Conservation (phyloP, 2,113 vertebrate genomes). For the Scomber scombrus region DNA sequence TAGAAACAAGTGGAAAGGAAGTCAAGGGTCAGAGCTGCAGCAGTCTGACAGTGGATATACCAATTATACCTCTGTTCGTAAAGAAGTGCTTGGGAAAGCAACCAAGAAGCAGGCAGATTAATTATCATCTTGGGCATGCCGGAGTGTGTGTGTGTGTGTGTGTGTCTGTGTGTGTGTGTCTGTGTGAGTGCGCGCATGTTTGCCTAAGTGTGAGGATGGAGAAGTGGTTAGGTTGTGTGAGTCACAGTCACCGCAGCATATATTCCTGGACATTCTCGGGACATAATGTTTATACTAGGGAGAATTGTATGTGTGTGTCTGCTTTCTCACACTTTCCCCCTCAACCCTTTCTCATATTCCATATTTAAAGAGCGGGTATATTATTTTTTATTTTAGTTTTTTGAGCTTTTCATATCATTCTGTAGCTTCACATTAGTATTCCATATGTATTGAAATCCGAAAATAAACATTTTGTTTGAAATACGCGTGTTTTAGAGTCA, state of each 20-base stretch:
- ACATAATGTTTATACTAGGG: constrained; percentile 70
- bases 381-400: too few species aligned
- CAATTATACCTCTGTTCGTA: constrained; percentile 69
- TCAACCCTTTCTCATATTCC: constrained; percentile 30
- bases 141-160: constrained; percentile 24
- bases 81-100: constrained; percentile 63
- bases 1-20: constrained; percentile 44
- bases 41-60: constrained; percentile 51
- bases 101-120: constrained; percentile 70
- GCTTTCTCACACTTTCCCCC: constrained; percentile 49
- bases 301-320: constrained; percentile 36
- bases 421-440: too few species aligned
- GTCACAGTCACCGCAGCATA: constrained; percentile 68
- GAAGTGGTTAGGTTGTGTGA: constrained; percentile 69
- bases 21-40: constrained; percentile 50
- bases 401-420: too few species aligned
- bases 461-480: too few species aligned
- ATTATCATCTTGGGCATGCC: constrained; percentile 63
- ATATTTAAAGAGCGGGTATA: constrained; percentile 48
- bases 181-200: constrained; percentile 18
- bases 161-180: constrained; percentile 12
- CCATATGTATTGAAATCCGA: too few species aligned
- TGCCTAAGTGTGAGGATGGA: constrained; percentile 55
- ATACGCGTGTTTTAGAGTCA: background rate
- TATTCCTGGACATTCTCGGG: constrained; percentile 73